phyloP scores from a whole-genome alignment of 1,140 invertebrate genomes.

The Yoshiicerus persimilis region DNA sequence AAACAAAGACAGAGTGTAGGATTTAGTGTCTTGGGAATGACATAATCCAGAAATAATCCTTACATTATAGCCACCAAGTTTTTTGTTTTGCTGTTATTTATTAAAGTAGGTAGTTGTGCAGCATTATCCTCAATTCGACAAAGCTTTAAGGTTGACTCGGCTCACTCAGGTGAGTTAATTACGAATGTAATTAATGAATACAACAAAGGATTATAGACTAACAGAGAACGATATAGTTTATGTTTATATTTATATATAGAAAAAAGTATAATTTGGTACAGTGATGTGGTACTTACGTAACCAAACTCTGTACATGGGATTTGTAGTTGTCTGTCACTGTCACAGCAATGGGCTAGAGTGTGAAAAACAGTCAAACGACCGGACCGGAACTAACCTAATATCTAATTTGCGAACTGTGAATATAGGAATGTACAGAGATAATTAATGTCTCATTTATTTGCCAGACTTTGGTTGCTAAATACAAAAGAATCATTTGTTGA shows the following conservation, averaged over 20 bases:
- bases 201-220: background rate
- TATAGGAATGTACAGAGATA: background rate
- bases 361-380: background rate
- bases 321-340: background rate
- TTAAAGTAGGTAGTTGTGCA: no score
- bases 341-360: background rate
- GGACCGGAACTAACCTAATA: background rate
- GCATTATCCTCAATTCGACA: no score
- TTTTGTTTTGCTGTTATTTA: no score
- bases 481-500: background rate
- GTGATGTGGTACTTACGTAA: no score
- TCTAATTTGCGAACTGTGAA: background rate
- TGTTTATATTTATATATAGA: background rate
- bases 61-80: no score
- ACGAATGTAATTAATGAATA: background rate
- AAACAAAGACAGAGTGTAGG: no score
- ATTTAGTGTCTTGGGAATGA: no score
- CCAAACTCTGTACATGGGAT: no score
- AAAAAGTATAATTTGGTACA: no score
- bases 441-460: background rate
- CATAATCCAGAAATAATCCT: no score
- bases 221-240: background rate
- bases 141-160: background rate
- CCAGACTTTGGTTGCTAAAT: background rate
- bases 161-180: background rate